Evolutionary conservation across 1,140 invertebrate species (phyloP).

Genomic region (Cyphomyrmex costatus): DNA sequence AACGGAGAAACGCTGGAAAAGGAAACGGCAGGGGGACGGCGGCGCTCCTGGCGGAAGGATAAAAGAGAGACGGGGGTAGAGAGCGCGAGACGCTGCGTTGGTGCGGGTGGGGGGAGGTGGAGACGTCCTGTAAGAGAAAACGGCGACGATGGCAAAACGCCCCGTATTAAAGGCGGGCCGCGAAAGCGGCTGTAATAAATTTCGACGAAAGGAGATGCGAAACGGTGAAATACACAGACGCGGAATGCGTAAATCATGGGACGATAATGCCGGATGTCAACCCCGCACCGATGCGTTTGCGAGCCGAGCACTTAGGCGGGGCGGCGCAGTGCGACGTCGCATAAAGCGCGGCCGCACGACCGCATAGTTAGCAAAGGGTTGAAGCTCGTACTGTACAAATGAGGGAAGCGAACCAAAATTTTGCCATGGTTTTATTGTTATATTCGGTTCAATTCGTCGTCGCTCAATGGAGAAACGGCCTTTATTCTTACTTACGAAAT

Average conservation of each 20-base stretch:
- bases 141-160: constrained; percentile 25
- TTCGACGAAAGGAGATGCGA: constrained; percentile 82
- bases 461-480: constrained; percentile 30
- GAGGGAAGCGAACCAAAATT: neutral
- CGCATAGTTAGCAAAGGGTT: constrained; percentile 26
- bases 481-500: neutral
- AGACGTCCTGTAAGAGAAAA: neutral
- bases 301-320: constrained; percentile 67
- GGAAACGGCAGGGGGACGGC: constrained; percentile 69
- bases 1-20: constrained; percentile 65
- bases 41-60: constrained; percentile 61
- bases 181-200: constrained; percentile 79
- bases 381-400: constrained; percentile 30
- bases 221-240: constrained; percentile 83
- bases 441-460: constrained; percentile 59
- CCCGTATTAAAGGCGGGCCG: constrained; percentile 32
- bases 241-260: constrained; percentile 82
- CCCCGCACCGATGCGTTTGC: constrained; percentile 79
- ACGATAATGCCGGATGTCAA: constrained; percentile 85
- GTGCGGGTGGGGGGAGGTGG: neutral
- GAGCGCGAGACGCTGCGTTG: constrained; percentile 1
- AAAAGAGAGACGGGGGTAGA: constrained; percentile 44
- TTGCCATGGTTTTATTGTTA: constrained; percentile 12
- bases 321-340: constrained; percentile 9
- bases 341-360: constrained; percentile 55